phyloP scores from a whole-genome alignment of 2,888 invertebrate species.

The Lepidocyrtoides sp. region DNA sequence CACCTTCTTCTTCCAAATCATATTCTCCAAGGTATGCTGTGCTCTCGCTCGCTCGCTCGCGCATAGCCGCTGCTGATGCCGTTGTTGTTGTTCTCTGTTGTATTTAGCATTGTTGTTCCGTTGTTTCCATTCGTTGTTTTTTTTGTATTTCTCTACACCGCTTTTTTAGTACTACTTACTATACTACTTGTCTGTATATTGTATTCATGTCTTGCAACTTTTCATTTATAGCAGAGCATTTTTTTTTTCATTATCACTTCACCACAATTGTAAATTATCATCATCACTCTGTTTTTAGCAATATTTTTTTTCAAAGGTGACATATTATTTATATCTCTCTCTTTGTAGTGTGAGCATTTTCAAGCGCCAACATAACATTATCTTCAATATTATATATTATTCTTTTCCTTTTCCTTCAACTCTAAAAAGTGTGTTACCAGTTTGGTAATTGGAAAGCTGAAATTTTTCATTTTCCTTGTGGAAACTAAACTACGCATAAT shows the following conservation, averaged over 20 bases:
- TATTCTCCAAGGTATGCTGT: slow-evolving; percentile 85
- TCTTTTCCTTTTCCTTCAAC: background rate
- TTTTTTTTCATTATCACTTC: background rate
- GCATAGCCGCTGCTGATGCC: slow-evolving; percentile 7
- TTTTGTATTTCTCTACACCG: slow-evolving; percentile 8
- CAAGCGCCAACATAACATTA: background rate
- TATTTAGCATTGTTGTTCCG: slow-evolving; percentile 16
- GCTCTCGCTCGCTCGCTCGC: slow-evolving; percentile 31
- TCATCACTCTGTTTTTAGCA: background rate
- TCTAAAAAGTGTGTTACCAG: background rate
- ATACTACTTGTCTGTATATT: background rate
- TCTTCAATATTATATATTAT: background rate
- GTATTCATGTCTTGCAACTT: background rate
- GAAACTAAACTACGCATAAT: background rate
- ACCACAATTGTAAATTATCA: background rate
- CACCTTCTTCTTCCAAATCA: slow-evolving; percentile 85
- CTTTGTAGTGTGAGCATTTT: background rate
- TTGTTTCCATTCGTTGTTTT: background rate
- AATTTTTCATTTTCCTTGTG: background rate
- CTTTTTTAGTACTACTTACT: background rate
- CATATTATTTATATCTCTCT: background rate
- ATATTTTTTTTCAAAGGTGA: background rate
- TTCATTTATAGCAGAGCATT: background rate
- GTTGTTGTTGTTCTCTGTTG: slow-evolving; percentile 25
- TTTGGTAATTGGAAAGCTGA: slow-evolving; percentile 33